Conservation (phyloP, 64 coral and sea anemone species). For the Montipora cactus region DNA sequence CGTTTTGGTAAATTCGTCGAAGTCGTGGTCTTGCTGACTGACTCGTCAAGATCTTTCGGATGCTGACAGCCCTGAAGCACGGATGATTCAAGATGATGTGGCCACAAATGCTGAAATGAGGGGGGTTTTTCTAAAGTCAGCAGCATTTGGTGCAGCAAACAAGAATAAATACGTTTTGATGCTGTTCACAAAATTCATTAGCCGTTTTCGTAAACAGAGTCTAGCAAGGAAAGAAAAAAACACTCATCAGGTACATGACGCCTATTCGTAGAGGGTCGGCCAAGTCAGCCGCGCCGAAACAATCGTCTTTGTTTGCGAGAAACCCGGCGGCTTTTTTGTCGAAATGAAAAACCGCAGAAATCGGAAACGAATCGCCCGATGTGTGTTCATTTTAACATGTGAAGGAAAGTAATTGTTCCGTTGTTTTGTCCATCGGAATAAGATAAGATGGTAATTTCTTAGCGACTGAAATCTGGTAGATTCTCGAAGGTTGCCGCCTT, state of each 20-base stretch:
- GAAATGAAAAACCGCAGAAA: neutral
- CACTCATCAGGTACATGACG: neutral
- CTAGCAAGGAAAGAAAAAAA: neutral
- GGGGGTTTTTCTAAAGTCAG: too few species aligned
- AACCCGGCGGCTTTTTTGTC: neutral
- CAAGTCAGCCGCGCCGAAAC: neutral
- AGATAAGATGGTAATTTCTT: neutral
- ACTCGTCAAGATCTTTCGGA: constrained; percentile 8
- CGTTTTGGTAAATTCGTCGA: neutral
- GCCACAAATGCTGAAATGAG: too few species aligned
- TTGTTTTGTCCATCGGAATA: neutral
- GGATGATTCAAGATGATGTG: too few species aligned
- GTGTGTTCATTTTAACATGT: neutral
- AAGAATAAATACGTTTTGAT: too few species aligned
- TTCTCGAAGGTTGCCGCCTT: neutral
- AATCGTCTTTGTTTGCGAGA: constrained; percentile 1
- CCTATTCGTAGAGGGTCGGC: too few species aligned
- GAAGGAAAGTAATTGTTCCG: neutral
- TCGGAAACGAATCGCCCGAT: neutral
- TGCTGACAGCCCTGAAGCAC: neutral
- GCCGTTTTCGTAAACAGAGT: too few species aligned
- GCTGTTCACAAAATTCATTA: too few species aligned
- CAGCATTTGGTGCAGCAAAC: too few species aligned
- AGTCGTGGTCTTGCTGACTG: neutral
- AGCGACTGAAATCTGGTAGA: neutral